phyloP scores from a whole-genome alignment of 37 sponge, comb jelly and placozoan genomes.

The Mnemiopsis leidyi region DNA sequence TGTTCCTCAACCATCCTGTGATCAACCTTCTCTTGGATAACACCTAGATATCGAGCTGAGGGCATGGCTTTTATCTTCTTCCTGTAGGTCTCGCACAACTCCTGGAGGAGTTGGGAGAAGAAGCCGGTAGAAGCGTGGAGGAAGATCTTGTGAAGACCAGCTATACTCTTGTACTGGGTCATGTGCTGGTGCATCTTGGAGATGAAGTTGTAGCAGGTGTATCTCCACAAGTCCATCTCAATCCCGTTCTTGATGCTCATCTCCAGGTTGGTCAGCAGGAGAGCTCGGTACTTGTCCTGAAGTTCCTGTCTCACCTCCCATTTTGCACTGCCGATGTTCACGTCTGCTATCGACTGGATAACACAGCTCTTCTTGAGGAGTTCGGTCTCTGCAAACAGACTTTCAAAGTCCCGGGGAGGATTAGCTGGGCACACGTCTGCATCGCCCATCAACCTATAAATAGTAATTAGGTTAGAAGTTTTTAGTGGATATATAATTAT shows the following conservation, averaged over 20 bases:
- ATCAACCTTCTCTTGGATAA: not conserved
- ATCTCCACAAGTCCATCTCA: slow-evolving; percentile 60
- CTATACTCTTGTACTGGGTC: not conserved
- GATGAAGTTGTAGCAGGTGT: slow-evolving; percentile 42
- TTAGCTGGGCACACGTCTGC: not conserved
- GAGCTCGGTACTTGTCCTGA: slow-evolving; percentile 49
- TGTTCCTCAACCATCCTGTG: slow-evolving; percentile 44
- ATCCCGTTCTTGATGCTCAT: slow-evolving; percentile 47
- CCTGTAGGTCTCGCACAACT: not conserved
- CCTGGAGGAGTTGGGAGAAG: slow-evolving; percentile 38
- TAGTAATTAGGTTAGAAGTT: not conserved
- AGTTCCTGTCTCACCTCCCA: slow-evolving; percentile 47
- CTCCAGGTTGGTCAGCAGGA: slow-evolving; percentile 7
- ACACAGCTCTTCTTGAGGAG: slow-evolving; percentile 58
- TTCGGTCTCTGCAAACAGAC: slow-evolving; percentile 5
- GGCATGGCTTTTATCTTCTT: slow-evolving; percentile 54
- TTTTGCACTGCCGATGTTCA: not conserved
- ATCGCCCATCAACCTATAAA: slow-evolving; percentile 54
- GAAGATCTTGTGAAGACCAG: slow-evolving; percentile 15
- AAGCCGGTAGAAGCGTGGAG: slow-evolving; percentile 30
- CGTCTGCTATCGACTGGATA: slow-evolving; percentile 32
- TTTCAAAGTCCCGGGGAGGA: slow-evolving; percentile 18
- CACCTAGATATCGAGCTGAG: not conserved
- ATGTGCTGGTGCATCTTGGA: slow-evolving; percentile 10
- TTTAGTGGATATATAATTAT: too few relatives aligned